Evolutionary conservation across 1,140 invertebrate genomes (phyloP).

Genomic region (Drosophila carrolli): DNA sequence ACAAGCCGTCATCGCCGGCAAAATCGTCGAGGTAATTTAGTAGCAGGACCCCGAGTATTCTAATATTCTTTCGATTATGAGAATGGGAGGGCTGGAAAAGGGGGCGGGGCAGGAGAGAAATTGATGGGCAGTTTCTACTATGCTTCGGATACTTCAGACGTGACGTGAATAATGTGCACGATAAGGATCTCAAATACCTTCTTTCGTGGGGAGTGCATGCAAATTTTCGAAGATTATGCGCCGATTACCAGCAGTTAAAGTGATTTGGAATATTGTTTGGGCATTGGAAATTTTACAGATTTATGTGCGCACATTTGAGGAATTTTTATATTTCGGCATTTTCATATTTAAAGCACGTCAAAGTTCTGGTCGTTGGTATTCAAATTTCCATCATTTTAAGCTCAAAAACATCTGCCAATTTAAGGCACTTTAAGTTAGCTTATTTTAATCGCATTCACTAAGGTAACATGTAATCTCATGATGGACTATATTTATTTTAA

Average conservation of each 20-base stretch:
- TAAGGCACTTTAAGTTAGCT: conserved; percentile 12
- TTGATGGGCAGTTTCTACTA: conserved; percentile 70
- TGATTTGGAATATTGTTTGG: conserved; percentile 58
- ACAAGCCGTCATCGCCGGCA: conserved; percentile 66
- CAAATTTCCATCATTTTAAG: background rate
- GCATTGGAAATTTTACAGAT: conserved; percentile 39
- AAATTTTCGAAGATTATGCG: conserved; percentile 83
- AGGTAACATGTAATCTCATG: background rate
- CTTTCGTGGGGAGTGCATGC: conserved; percentile 67
- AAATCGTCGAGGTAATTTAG: conserved; percentile 63
- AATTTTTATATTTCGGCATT: conserved; percentile 21
- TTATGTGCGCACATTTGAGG: conserved; percentile 24
- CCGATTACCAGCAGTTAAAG: conserved; percentile 81
- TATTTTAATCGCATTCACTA: conserved; percentile 16
- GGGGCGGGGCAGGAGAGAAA: conserved; percentile 51
- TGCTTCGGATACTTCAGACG: conserved; percentile 74
- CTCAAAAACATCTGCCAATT: conserved; percentile 22
- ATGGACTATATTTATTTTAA: conserved; percentile 12
- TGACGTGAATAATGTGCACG: conserved; percentile 83
- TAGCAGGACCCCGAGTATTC: conserved; percentile 66
- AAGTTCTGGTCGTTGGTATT: background rate
- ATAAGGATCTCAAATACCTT: conserved; percentile 79
- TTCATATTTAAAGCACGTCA: conserved; percentile 17
- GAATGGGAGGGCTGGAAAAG: conserved; percentile 3
- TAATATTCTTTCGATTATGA: conserved; percentile 43